Evolutionary conservation across 2,113 vertebrate genomes (phyloP), one percentile per base, ranked within the genome.

Genomic region (Myanophis thanlyinensis): DNA sequence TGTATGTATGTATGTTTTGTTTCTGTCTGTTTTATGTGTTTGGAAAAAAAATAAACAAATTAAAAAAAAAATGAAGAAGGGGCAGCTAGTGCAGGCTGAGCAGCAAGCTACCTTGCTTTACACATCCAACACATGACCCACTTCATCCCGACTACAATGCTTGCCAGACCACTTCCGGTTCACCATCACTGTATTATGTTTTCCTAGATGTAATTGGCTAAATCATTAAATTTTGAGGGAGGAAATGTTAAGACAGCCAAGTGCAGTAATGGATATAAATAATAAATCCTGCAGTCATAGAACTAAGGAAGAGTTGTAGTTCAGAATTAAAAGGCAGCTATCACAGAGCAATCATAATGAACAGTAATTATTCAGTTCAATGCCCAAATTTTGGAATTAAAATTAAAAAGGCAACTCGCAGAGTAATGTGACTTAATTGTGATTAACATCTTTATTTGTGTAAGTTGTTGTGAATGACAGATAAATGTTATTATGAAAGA

Each of bases 231-330:
- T 87, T 94, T 93, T 85, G 89, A 84, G 13, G 91, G 49, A 91
- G 93, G 67, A 94, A 94, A 93, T 89, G 67, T 1, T 52, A 59
- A 92, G 93, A 90, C 9, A 67, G 88, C 0, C 30, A 94, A 88
- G 93, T 51, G 44, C 46, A 6, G 89, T 22, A 48, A n/a, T 49
- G 51, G 23, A 93, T 93, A 20, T 1, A 85, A 52, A 87, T 48
- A 18, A 59, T 49, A 80, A 56, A 27, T 10, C 91, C n/a, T 18
- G 4, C 87, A 88, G 47, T 35, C 47, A 1, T 5, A 89, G 23
- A 56, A 92, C 88, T 44, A 89, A 84, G 2, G 84, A 35, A 91
- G 35, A 15, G 52, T 10, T 0, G 0, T 1, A 25, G 67, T 94
- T 89, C 54, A 91, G 0, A 40, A 13, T 53, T 84, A 46, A 44